Evolutionary conservation across 1,140 invertebrate species (phyloP).

Genomic region (Hyposmocoma kahamanoa): DNA sequence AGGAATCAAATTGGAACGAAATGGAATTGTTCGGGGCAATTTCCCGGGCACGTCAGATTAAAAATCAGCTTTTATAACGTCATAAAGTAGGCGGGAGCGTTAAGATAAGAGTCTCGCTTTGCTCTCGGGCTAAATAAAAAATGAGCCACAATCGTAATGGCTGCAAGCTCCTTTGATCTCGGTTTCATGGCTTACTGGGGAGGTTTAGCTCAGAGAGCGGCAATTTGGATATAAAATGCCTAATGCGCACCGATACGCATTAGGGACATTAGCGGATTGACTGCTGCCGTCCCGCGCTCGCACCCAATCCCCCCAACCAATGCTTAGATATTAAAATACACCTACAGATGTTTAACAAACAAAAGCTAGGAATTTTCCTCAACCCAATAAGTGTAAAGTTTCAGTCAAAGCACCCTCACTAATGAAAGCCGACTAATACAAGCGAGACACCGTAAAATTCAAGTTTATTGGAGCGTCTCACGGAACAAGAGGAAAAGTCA

Average conservation of each 20-base stretch:
- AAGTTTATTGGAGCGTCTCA: slow-evolving; percentile 67
- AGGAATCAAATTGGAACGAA: slow-evolving; percentile 13
- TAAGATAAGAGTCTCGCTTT: slow-evolving; percentile 62
- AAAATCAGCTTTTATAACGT: slow-evolving; percentile 72
- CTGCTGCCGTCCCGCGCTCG: slow-evolving; percentile 14
- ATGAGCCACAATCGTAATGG: slow-evolving; percentile 71
- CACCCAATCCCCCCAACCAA: not conserved
- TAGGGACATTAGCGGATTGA: slow-evolving; percentile 66
- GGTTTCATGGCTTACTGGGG: slow-evolving; percentile 65
- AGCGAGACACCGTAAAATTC: slow-evolving; percentile 57
- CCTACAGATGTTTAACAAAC: too few species aligned
- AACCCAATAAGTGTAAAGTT: slow-evolving; percentile 5
- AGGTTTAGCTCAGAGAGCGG: slow-evolving; percentile 50
- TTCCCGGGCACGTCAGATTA: slow-evolving; percentile 59
- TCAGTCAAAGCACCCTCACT: slow-evolving; percentile 19
- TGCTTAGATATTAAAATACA: not conserved
- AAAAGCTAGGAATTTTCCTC: too few species aligned
- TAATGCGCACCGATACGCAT: slow-evolving; percentile 57
- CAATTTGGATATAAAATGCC: slow-evolving; percentile 70
- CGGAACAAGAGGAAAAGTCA: slow-evolving; percentile 67
- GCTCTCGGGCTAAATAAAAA: slow-evolving; percentile 62
- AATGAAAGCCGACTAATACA: slow-evolving; percentile 46
- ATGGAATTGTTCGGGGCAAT: slow-evolving; percentile 30
- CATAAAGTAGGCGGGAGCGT: slow-evolving; percentile 63
- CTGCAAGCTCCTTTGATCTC: slow-evolving; percentile 64